Base-by-base conservation (phyloP, 2,113 vertebrate genomes). In the Misgurnus anguillicaudatus region DNA sequence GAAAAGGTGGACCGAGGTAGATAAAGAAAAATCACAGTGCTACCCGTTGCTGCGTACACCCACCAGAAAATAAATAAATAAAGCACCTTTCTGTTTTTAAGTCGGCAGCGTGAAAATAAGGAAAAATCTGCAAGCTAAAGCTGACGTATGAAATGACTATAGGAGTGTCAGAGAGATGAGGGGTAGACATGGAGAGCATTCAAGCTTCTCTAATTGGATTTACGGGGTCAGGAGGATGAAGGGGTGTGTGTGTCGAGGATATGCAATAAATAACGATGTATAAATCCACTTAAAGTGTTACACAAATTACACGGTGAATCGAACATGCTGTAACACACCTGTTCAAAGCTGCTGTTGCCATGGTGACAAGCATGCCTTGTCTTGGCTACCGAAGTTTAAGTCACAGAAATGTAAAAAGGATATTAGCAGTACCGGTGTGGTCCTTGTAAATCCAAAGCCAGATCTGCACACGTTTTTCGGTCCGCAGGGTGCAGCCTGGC, bases 161-260 rank as follows among this genome's bases (percentile, higher is more conserved):
- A 62, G 3, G 53, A 38, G 75, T 55, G 31, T 39, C 47, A 11
- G 73, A 68, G 17, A 58, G 65, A 39, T 38, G 36, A 17, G 69
- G 21, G 36, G 24, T 48, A 11, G n/a, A 38, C 39, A 31, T n/a
- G 42, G 14, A 74, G 60, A 65, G 77, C 78, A 72, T 24, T 82
- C 69, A 19, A 53, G 74, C 67, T 24, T 58, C 51, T 67, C 47
- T 83, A 85, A 85, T 81, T 83, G 76, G 84, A 81, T 85, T 83
- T 81, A 67, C 24, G 77, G 62, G 71, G 79, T 85, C 71, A 81
- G 81, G 79, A 79, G 75, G 41, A 60, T 48, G 75, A 13, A 16
- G 69, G 64, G 41, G 62, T 21, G 47, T 42, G 74, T 66, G 36
- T 57, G 71, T 4, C 1, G 42, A 19, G 38, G 42, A 45, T 45